phyloP scores from a whole-genome alignment of 2,797 vertebrate species.

The Crocodylus rhombifer region DNA sequence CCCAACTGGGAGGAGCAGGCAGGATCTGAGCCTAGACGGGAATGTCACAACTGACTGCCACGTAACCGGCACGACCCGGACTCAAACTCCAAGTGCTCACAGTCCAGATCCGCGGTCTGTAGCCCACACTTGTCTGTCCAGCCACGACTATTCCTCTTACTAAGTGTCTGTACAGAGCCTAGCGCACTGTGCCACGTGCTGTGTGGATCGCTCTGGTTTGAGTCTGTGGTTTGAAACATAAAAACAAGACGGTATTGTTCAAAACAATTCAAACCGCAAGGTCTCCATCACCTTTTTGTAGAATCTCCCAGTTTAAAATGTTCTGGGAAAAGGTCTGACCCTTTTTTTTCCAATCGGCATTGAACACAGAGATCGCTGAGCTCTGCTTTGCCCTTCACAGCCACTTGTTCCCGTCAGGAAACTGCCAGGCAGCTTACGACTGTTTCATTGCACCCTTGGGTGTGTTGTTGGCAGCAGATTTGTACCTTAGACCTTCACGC shows the following conservation, averaged over 20 bases:
- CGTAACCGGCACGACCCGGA: background rate
- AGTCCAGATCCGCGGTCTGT: background rate
- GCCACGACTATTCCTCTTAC: background rate
- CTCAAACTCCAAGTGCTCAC: background rate
- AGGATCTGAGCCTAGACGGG: background rate
- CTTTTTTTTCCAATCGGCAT: background rate
- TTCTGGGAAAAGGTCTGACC: background rate
- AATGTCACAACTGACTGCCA: background rate
- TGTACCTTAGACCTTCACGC: background rate
- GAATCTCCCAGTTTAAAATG: background rate
- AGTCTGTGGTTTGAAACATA: background rate
- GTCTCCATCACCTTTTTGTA: background rate
- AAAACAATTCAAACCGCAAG: background rate
- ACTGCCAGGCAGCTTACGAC: too few relatives aligned
- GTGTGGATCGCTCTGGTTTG: background rate
- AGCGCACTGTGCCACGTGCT: background rate
- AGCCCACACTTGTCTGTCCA: background rate
- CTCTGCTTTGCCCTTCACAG: background rate
- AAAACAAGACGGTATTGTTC: background rate
- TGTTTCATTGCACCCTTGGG: too few relatives aligned
- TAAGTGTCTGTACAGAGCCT: background rate
- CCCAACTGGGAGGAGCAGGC: background rate
- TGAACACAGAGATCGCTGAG: background rate
- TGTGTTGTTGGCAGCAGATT: background rate
- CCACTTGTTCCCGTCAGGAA: background rate